These are phyloP conservation scores for Fundulus diaphanus DNA, from an alignment of 2,797 vertebrate genomes.

Conservation along the genomic window DNA sequence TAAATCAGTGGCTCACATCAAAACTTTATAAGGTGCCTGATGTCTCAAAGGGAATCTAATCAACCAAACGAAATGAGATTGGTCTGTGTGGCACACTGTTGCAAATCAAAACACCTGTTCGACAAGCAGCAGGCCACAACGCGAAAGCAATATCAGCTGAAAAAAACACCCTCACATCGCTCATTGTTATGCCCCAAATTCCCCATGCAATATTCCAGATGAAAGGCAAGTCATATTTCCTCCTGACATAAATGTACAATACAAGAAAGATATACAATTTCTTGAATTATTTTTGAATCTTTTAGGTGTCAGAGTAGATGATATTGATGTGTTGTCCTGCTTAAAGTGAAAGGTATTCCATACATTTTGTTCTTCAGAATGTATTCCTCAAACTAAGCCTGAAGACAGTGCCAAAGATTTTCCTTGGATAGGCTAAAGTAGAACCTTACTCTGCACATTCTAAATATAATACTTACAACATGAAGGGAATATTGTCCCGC, in stretches of 20 bases:
- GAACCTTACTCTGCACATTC: background rate
- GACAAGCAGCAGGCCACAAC: constrained; percentile 31
- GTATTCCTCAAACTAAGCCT: background rate
- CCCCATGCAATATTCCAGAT: constrained; percentile 42
- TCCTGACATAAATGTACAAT: constrained; percentile 38
- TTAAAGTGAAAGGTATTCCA: background rate
- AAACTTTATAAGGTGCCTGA: constrained; percentile 49
- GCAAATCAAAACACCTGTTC: constrained; percentile 29
- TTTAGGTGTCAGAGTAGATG: background rate
- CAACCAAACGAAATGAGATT: constrained; percentile 47
- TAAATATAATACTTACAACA: background rate
- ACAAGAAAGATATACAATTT: constrained; percentile 32
- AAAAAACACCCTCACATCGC: constrained; percentile 48
- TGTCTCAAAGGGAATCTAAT: constrained; percentile 42
- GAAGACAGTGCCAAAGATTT: background rate
- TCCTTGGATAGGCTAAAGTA: background rate
- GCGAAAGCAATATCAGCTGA: constrained; percentile 9
- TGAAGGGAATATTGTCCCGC: background rate
- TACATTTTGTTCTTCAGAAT: background rate
- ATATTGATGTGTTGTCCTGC: background rate
- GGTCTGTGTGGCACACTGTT: background rate
- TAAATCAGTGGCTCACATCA: constrained; percentile 43
- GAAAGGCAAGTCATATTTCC: constrained; percentile 26
- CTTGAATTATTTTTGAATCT: constrained; percentile 4
- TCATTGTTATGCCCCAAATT: constrained; percentile 37